These are phyloP conservation scores for Druceiella hillmani DNA, from an alignment of 2,888 invertebrate species.

Conservation along the genomic window DNA sequence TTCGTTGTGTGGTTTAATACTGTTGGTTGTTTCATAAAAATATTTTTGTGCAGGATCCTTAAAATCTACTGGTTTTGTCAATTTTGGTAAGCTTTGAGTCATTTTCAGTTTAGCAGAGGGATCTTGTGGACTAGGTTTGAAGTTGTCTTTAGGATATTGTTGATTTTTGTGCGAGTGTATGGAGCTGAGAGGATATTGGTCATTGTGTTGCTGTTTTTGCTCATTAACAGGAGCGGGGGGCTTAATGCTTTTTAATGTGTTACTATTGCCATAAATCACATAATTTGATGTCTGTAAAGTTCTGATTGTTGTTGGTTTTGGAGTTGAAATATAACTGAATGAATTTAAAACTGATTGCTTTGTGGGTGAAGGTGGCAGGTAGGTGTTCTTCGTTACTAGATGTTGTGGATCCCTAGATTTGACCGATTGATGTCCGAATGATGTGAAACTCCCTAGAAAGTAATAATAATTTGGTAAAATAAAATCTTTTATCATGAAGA, in stretches of 20 bases:
- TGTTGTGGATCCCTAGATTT: conserved; percentile 48
- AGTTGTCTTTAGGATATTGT: conserved; percentile 19
- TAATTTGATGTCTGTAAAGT: conserved; percentile 36
- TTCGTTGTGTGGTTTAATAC: conserved; percentile 7
- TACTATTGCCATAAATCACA: conserved; percentile 36
- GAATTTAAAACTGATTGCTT: conserved; percentile 42
- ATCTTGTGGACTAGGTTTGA: conserved; percentile 47
- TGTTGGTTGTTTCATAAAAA: neutral
- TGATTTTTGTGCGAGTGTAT: too few relatives aligned
- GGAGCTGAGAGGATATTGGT: conserved; percentile 29
- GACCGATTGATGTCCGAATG: conserved; percentile 52
- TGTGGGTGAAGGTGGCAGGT: conserved; percentile 37
- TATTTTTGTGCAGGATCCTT: neutral
- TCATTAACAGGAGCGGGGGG: conserved; percentile 42
- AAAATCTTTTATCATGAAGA: too few relatives aligned
- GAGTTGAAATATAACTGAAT: conserved; percentile 37
- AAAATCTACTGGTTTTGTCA: conserved; percentile 20
- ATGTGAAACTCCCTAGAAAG: conserved; percentile 51
- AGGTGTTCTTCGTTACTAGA: conserved; percentile 40
- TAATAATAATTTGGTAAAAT: too few relatives aligned
- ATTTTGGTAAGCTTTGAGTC: conserved; percentile 29
- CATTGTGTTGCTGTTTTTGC: conserved; percentile 40
- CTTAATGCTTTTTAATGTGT: conserved; percentile 38
- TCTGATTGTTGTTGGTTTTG: conserved; percentile 36
- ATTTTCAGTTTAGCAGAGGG: conserved; percentile 34